A percentile compares a stretch with the other conserved stretches of the same genome.
Conservation (phyloP, 2,113 vertebrate genomes). For the Romanogobio albipinnatus region DNA sequence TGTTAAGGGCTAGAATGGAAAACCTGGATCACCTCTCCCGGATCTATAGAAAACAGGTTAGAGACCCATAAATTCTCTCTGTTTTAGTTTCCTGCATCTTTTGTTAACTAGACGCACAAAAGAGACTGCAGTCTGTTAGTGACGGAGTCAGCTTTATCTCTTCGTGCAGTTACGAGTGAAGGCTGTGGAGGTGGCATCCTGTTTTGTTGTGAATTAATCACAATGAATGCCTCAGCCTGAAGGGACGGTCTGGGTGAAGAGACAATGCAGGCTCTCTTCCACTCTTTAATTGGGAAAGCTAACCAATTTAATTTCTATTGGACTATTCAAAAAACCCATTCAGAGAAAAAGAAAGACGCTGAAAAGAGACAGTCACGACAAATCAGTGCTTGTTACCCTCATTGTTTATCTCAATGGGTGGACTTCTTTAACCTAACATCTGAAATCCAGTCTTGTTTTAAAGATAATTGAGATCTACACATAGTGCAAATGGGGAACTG, state of each 20-base stretch:
- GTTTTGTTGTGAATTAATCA: conserved; percentile 61
- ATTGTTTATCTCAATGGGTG: not conserved
- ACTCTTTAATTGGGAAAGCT: conserved; percentile 59
- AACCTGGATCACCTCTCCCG: conserved; percentile 12
- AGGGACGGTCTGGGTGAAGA: conserved; percentile 42
- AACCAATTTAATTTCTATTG: conserved; percentile 49
- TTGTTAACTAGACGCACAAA: not conserved
- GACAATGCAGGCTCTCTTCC: conserved; percentile 51
- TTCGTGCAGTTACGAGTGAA: conserved; percentile 42
- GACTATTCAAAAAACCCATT: conserved; percentile 55
- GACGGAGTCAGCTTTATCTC: conserved; percentile 50
- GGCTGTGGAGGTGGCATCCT: conserved; percentile 47
- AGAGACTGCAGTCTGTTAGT: conserved; percentile 18
- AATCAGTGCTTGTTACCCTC: conserved; percentile 54
- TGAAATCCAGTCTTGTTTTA: conserved; percentile 48
- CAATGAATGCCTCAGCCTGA: conserved; percentile 52
- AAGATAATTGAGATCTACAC: conserved; percentile 32
- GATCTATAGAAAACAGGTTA: conserved; percentile 8
- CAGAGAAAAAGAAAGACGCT: conserved; percentile 31
- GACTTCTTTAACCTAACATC: conserved; percentile 21
- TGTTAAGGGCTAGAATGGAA: conserved; percentile 38
- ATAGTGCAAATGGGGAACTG: conserved; percentile 33
- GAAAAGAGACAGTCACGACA: conserved; percentile 37
- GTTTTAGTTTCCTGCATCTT: conserved; percentile 1
- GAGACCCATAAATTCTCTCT: not conserved